phyloP scores from a whole-genome alignment of 2,113 vertebrate species.

The Grantiella picta region DNA sequence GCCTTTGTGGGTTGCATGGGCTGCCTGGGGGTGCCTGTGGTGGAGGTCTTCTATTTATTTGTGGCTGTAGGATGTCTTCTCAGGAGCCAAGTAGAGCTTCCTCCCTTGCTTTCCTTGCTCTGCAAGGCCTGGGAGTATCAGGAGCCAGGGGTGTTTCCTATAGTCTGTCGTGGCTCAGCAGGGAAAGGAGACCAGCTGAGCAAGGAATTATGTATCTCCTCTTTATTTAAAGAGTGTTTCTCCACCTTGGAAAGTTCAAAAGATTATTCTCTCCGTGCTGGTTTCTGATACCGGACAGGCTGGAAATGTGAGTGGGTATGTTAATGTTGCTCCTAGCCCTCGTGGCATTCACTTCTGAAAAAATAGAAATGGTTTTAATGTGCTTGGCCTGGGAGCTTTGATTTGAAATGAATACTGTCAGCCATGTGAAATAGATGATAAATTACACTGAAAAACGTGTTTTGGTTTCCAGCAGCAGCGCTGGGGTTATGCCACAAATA shows the following conservation, averaged over 20 bases:
- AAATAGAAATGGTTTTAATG: not conserved
- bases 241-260: not conserved
- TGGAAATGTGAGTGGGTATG: constrained; percentile 25
- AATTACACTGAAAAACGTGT: not conserved
- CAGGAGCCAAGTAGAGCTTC: accelerated
- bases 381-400: constrained; percentile 1
- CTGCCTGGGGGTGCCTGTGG: not conserved
- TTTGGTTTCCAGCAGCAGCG: not conserved
- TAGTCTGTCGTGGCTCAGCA: accelerated
- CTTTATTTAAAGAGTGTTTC: not conserved
- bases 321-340: constrained; percentile 18
- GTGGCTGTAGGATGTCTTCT: not conserved
- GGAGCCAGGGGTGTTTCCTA: not conserved
- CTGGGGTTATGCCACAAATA: not conserved
- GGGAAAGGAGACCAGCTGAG: not conserved
- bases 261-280: not conserved
- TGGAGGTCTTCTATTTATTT: not conserved
- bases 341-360: not conserved
- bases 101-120: not conserved
- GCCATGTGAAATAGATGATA: not conserved
- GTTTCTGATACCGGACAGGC: not conserved
- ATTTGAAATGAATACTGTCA: not conserved
- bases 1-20: not conserved
- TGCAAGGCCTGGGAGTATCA: not conserved
- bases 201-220: not conserved